phyloP scores from a whole-genome alignment of 2,113 vertebrate genomes.

The Tiliqua scincoides region DNA sequence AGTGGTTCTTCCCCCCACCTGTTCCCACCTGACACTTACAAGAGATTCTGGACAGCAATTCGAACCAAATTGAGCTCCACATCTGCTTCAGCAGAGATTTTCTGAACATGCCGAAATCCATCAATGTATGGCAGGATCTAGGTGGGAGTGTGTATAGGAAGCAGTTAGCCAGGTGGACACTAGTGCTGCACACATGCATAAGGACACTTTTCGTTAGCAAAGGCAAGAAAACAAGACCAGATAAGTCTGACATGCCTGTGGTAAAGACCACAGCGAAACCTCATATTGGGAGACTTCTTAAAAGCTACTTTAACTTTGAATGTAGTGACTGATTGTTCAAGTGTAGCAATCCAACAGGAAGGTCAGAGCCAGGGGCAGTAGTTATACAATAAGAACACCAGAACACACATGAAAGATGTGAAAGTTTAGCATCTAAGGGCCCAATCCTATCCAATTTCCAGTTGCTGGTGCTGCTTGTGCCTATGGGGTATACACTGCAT shows the following conservation, averaged over 20 bases:
- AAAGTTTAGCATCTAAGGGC: neutral
- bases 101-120: conserved; percentile 95
- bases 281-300: neutral
- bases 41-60: conserved; percentile 95
- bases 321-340: neutral
- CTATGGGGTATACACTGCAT: neutral
- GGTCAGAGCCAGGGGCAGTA: neutral
- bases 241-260: neutral
- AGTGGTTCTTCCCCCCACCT: neutral
- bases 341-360: neutral
- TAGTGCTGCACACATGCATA: too few relatives aligned
- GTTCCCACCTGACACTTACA: conserved; percentile 78
- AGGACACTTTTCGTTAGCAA: neutral
- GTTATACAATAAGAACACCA: neutral
- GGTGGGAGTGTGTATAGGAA: neutral
- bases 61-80: conserved; percentile 97
- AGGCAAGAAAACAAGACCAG: neutral
- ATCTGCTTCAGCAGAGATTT: conserved; percentile 95
- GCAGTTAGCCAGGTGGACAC: neutral
- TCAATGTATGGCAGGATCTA: conserved; percentile 96
- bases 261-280: neutral
- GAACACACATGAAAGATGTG: too few relatives aligned
- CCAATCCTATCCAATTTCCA: too few relatives aligned
- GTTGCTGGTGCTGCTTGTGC: too few relatives aligned
- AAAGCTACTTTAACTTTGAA: neutral